These are phyloP conservation scores for Achroia grisella DNA, from an alignment of 1,140 invertebrate species.

Conservation along the genomic window DNA sequence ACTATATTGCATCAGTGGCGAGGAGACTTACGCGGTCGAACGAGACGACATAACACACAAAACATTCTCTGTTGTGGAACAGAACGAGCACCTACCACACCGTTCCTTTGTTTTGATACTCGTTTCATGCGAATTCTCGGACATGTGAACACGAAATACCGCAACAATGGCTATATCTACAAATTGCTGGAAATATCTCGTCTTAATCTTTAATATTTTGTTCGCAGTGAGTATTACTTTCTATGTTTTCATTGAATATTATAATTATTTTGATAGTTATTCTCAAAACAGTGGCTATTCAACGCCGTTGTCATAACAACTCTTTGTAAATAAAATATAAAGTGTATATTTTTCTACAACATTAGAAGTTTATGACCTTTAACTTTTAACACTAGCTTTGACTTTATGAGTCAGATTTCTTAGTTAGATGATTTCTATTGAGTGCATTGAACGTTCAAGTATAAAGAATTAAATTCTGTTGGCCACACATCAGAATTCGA, in stretches of 20 bases:
- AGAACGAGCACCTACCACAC: not conserved
- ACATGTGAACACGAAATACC: constrained; percentile 50
- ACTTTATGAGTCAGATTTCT: not conserved
- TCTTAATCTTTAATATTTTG: constrained; percentile 64
- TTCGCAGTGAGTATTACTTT: constrained; percentile 56
- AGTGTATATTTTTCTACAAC: too few relatives aligned
- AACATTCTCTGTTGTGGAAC: constrained; percentile 62
- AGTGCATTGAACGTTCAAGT: constrained; percentile 25
- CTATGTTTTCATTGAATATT: not conserved
- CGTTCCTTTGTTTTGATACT: constrained; percentile 57
- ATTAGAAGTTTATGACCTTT: too few relatives aligned
- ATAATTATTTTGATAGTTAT: too few relatives aligned
- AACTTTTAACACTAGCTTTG: not conserved
- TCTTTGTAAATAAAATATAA: not conserved
- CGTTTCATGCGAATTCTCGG: constrained; percentile 47
- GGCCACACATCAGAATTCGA: constrained; percentile 4
- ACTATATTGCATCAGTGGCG: constrained; percentile 45
- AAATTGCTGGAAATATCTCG: constrained; percentile 70
- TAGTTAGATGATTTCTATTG: not conserved
- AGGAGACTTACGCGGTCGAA: constrained; percentile 27
- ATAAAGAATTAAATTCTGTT: constrained; percentile 10
- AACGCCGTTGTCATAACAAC: constrained; percentile 57
- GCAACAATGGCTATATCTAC: constrained; percentile 60
- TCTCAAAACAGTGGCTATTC: too few relatives aligned
- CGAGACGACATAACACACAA: constrained; percentile 35